Evolutionary conservation across 53 echinoderm and acorn worm species (phyloP), one percentile per base, ranked within the genome.

Genomic region (Paelopatides confundens): DNA sequence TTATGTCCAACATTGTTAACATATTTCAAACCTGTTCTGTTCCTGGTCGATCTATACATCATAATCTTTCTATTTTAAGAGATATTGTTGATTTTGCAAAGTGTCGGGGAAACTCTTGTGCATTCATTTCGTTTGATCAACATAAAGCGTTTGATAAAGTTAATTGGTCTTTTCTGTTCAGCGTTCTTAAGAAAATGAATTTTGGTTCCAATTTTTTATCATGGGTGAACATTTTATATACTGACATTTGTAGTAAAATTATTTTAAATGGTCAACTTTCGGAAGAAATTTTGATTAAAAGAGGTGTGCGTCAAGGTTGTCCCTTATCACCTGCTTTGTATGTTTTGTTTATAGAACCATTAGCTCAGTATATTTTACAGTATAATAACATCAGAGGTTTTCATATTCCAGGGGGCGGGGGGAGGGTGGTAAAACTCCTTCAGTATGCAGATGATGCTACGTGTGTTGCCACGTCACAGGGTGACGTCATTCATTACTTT

Each of bases 81-180:
- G 94, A 92, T 67, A 68, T 90, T 15, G 58, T 66, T 52, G 67
- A 77, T n/a, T 86, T 46, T 53, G 18, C 53, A 15, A 51, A 53
- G 9, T 34, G 77, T 2, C 62, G 40, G 35, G 67, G 54, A 17
- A 67, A 51, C 13, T 9, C 78, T 11, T 86, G 86, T 31, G 90
- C 90, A 32, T 26, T 90, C 13, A 65, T 90, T 26, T 86, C 90
- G 10, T 24, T 90, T 4, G 90, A 90, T 10, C 90, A 90, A 40
- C 79, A 86, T 28, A 90, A 90, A 29, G 90, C 90, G 2, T 90
- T 90, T 79, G 90, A 90, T 79, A 90, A 90, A 28, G 90, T 90
- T 3, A 32, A 90, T 53, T 90, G 79, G 90, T 40, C 10, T 0
- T 90, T 90, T 54, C 21, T 86, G 28, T 48, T 78, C 33, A 79